phyloP scores from a whole-genome alignment of 2,113 vertebrate species.

The Melanotaenia duboulayi region DNA sequence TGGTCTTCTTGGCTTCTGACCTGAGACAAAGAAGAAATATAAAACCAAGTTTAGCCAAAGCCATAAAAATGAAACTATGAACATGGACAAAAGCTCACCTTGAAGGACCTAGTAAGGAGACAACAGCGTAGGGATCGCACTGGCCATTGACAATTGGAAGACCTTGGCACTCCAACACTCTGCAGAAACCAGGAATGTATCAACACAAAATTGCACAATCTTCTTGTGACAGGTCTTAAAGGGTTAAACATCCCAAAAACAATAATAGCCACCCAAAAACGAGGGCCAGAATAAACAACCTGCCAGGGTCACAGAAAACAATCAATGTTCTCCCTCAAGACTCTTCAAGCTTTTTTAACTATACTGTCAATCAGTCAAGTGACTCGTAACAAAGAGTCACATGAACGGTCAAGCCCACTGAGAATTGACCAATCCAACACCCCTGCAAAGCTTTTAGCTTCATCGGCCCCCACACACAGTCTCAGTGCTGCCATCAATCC shows the following conservation, averaged over 20 bases:
- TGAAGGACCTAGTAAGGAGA: constrained; percentile 92
- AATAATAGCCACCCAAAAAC: background rate
- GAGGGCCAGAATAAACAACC: background rate
- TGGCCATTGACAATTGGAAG: constrained; percentile 97
- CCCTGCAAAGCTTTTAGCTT: constrained; percentile 14
- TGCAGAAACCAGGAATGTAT: constrained; percentile 60
- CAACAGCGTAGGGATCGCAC: constrained; percentile 95
- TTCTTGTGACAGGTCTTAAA: background rate
- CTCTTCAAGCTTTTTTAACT: constrained; percentile 32
- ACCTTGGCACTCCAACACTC: constrained; percentile 96
- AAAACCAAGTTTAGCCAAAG: background rate
- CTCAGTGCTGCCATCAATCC: constrained; percentile 6
- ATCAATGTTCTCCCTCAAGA: constrained; percentile 9
- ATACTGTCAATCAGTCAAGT: constrained; percentile 26
- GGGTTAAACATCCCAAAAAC: background rate
- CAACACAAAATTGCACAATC: background rate
- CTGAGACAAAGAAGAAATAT: constrained; percentile 73
- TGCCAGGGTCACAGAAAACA: background rate
- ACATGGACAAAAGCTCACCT: constrained; percentile 81
- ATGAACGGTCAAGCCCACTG: constrained; percentile 11
- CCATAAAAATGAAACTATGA: background rate
- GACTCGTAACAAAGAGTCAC: constrained; percentile 18
- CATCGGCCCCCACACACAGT: background rate
- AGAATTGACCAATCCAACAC: constrained; percentile 19
- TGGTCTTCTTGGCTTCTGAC: constrained; percentile 98